A percentile compares a stretch with the other conserved stretches of the same genome.
These are phyloP conservation scores for Folsomia manolachei DNA, from an alignment of 2,888 invertebrate genomes.

Conservation along the genomic window DNA sequence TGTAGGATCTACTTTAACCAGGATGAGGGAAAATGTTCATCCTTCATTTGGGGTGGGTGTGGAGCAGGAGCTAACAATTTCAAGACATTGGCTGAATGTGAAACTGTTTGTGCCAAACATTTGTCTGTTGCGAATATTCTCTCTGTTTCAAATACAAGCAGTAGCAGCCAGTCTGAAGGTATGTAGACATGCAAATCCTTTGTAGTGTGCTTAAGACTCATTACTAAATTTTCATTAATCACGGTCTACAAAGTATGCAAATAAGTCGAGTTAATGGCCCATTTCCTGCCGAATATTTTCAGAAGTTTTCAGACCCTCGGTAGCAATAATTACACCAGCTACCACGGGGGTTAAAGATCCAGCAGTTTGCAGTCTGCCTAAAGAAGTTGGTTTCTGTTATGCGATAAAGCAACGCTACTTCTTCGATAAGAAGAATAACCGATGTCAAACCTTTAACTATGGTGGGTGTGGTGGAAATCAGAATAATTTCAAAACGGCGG, in stretches of 20 bases:
- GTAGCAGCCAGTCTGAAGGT: neutral
- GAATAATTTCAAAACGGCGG: slow-evolving; percentile 40
- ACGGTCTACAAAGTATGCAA: slow-evolving; percentile 8
- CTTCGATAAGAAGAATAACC: slow-evolving; percentile 36
- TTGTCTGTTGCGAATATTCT: neutral
- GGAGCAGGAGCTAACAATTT: slow-evolving; percentile 45
- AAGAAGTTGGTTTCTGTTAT: slow-evolving; percentile 35
- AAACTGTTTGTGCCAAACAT: slow-evolving; percentile 37
- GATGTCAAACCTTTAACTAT: slow-evolving; percentile 39
- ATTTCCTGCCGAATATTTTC: too few species aligned
- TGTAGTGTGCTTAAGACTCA: too few species aligned
- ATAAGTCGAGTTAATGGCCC: too few species aligned
- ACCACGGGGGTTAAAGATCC: too few species aligned
- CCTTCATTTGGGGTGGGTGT: slow-evolving; percentile 49
- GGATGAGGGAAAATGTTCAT: slow-evolving; percentile 32
- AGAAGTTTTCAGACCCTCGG: too few species aligned
- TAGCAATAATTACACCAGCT: too few species aligned
- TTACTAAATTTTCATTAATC: neutral
- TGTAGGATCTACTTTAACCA: slow-evolving; percentile 36
- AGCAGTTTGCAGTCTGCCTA: slow-evolving; percentile 34
- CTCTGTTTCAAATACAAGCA: neutral
- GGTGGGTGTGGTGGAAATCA: slow-evolving; percentile 49
- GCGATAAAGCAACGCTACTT: slow-evolving; percentile 30
- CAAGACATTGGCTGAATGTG: slow-evolving; percentile 36
- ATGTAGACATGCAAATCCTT: slow-evolving; percentile 1